Conservation (phyloP, 2,888 invertebrate species). For the Eupithecia exiguata region DNA sequence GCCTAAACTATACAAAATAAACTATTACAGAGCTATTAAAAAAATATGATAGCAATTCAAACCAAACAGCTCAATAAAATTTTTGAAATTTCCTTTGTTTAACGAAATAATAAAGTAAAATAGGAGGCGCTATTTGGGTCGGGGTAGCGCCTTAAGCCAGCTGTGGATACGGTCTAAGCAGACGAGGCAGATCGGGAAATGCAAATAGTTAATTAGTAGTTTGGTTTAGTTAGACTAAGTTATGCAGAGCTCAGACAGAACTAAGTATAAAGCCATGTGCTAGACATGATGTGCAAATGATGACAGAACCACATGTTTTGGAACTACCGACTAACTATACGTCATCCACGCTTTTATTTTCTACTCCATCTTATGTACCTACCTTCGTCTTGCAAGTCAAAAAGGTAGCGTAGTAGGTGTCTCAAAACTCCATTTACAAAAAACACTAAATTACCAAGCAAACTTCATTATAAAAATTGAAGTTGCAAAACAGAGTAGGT, state of each 20-base stretch:
- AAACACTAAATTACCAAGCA: slow-evolving; percentile 17
- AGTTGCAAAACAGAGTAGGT: slow-evolving; percentile 46
- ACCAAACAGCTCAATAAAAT: no score
- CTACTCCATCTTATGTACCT: not conserved
- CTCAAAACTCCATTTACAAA: not conserved
- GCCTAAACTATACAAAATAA: no score
- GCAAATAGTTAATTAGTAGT: slow-evolving; percentile 25
- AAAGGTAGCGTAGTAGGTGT: not conserved
- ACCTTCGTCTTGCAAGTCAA: not conserved
- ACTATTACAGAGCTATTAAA: no score
- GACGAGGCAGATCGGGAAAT: slow-evolving; percentile 27
- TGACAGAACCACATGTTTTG: not conserved
- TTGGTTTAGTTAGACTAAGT: slow-evolving; percentile 4
- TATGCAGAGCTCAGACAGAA: not conserved
- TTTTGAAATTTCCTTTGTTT: no score
- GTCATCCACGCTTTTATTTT: no score
- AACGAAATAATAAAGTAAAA: no score
- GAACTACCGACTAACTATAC: not conserved
- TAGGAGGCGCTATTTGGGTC: no score
- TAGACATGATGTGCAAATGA: not conserved
- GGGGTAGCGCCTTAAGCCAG: no score
- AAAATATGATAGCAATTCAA: no score
- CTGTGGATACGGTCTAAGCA: slow-evolving; percentile 5
- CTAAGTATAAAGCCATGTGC: not conserved
- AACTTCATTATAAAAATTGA: slow-evolving; percentile 40